Evolutionary conservation across 2,113 vertebrate genomes (phyloP), one percentile per base, ranked within the genome.

Genomic region (Coptodon bakossiorum): DNA sequence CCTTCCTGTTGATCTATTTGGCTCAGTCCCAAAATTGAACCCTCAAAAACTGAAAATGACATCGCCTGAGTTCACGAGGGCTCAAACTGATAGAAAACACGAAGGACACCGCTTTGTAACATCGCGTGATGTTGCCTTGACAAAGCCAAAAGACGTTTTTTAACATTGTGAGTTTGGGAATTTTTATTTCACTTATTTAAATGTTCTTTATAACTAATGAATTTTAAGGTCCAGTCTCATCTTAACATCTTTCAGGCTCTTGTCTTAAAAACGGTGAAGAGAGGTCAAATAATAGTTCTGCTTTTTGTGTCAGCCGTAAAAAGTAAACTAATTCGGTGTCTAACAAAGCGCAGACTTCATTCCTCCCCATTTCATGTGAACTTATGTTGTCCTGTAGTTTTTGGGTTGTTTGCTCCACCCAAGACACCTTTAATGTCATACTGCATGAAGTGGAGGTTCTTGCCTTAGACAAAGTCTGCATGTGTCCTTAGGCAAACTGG

Each of bases 311-410:
- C n/a, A 43, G n/a, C n/a, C 3, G 7, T 43, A 24, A 71, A 43
- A 71, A 71, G 36, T 9, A 9, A 43, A 43, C 11, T 24, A 71
- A 24, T 40, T 16, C n/a, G 2, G n/a, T 24, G 36, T 71, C 9
- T n/a, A 36, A 34, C 31, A n/a, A 22, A 22, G 36, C 0, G n/a
- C 34, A 40, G n/a, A 40, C 2, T 24, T 24, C 7, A 6, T 24
- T 43, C 63, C 36, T 24, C 7, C n/a, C 43, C n/a, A 0, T 71
- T 40, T 68, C 63, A 14, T 1, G 0, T 14, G 38, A 71, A 71
- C 36, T 0, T 71, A 6, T 9, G n/a, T 24, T 43, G 22, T 71
- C 12, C n/a, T 71, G 36, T 4, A 43, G 0, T 2, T 71, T 24
- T 43, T 43, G 11, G n/a, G 7, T 43, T 71, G 7, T 24, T 43